Percentiles rank a stretch among this genome's conserved stretches.
Conservation (phyloP, 1,140 invertebrate genomes). For the Pseudomyrmex cubaensis region DNA sequence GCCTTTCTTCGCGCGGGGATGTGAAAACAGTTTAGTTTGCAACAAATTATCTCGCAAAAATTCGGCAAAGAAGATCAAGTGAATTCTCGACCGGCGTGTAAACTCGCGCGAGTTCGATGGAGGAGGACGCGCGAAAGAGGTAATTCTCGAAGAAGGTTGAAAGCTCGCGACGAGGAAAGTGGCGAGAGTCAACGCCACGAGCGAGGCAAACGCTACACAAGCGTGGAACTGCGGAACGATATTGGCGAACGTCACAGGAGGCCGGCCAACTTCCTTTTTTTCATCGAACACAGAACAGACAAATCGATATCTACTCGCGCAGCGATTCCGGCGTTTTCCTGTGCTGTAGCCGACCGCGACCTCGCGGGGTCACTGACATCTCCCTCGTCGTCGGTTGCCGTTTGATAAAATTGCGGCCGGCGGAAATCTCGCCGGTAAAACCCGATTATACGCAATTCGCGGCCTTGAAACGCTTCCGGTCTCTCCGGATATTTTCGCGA, state of each 20-base stretch:
- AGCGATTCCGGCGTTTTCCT: conserved; percentile 70
- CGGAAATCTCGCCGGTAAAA: conserved; percentile 43
- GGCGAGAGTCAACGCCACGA: conserved; percentile 28
- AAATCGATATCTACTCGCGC: conserved; percentile 75
- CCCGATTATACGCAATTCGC: not conserved
- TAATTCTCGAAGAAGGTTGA: conserved; percentile 26
- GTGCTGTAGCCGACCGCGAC: conserved; percentile 54
- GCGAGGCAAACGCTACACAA: conserved; percentile 63
- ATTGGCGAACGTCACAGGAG: conserved; percentile 71
- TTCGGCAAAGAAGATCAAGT: too few species aligned
- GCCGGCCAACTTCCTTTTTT: conserved; percentile 71
- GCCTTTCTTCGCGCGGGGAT: not conserved
- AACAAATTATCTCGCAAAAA: not conserved
- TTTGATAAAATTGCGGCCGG: conserved; percentile 63
- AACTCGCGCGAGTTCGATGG: not conserved
- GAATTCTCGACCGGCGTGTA: not conserved
- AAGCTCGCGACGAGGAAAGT: conserved; percentile 29
- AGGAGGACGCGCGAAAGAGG: conserved; percentile 33
- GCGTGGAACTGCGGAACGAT: conserved; percentile 64
- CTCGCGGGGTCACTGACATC: conserved; percentile 73
- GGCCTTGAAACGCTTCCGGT: conserved; percentile 12
- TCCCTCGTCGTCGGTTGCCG: conserved; percentile 9
- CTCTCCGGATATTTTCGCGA: not conserved
- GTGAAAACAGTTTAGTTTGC: not conserved
- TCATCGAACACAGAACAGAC: conserved; percentile 67